Percentiles rank a stretch among this genome's conserved stretches.
These are phyloP conservation scores for Heliconius cydno DNA, from an alignment of 2,888 invertebrate genomes.

Conservation along the genomic window DNA sequence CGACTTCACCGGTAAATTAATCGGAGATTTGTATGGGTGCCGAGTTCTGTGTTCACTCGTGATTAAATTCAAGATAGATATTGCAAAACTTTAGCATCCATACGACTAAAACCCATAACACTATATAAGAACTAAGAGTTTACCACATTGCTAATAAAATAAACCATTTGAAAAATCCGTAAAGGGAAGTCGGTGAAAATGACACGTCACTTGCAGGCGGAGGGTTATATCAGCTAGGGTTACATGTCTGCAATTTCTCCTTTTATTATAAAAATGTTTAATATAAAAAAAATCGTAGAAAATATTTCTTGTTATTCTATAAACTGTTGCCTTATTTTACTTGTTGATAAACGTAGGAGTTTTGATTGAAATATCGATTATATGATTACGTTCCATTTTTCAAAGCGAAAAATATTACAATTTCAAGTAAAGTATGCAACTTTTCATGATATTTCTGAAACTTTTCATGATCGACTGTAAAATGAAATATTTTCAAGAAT, in stretches of 20 bases:
- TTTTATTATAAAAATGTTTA: neutral
- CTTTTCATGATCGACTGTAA: neutral
- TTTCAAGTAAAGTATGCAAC: neutral
- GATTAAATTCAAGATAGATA: too few species aligned
- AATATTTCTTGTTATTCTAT: neutral
- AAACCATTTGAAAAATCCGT: conserved; percentile 51
- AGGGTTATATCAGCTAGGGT: conserved; percentile 46
- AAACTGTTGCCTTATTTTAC: neutral
- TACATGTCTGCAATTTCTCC: conserved; percentile 26
- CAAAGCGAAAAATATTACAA: neutral
- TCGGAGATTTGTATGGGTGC: too few species aligned
- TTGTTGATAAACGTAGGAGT: neutral
- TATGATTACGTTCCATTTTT: neutral
- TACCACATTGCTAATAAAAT: conserved; percentile 44
- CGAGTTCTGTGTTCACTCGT: too few species aligned
- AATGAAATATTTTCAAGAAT: conserved; percentile 2
- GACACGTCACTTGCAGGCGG: conserved; percentile 60
- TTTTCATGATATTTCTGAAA: neutral
- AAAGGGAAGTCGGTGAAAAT: conserved; percentile 58
- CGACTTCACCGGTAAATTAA: too few species aligned
- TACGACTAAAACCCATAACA: conserved; percentile 39
- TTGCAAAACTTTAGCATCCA: conserved; percentile 5
- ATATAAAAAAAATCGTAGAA: neutral
- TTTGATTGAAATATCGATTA: neutral
- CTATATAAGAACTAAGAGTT: conserved; percentile 28